phyloP scores from a whole-genome alignment of 2,113 vertebrate genomes.

The Aldabrachelys gigantea region DNA sequence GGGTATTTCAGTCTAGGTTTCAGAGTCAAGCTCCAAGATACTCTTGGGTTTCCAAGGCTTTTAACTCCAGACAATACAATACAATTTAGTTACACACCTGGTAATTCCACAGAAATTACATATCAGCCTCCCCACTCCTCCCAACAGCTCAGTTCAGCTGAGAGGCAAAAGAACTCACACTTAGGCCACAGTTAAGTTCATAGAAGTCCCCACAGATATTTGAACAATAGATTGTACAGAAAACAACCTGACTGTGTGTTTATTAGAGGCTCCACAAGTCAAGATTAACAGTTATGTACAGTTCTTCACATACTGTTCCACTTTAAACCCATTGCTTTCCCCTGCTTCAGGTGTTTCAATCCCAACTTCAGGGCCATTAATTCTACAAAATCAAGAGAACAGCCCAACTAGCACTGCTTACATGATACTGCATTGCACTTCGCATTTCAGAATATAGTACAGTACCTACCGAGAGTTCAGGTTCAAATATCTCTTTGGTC shows the following conservation, averaged over 20 bases:
- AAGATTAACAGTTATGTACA: background rate
- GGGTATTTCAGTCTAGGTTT: background rate
- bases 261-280: background rate
- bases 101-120: background rate
- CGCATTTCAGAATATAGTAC: background rate
- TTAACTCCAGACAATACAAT: background rate
- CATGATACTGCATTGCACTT: background rate
- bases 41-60: background rate
- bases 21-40: background rate
- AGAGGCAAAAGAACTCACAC: background rate
- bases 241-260: background rate
- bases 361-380: background rate
- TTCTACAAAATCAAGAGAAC: background rate
- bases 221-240: background rate
- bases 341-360: background rate
- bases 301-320: background rate
- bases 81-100: background rate
- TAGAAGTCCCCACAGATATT: fast-evolving
- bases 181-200: background rate
- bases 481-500: conserved; percentile 87
- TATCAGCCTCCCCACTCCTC: background rate
- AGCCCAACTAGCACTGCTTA: background rate
- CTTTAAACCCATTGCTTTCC: background rate
- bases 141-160: background rate
- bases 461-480: conserved; percentile 89